Evolutionary conservation across 2,113 vertebrate species (phyloP), one percentile per base, ranked within the genome.

Genomic region (Hyperopisus bebe): DNA sequence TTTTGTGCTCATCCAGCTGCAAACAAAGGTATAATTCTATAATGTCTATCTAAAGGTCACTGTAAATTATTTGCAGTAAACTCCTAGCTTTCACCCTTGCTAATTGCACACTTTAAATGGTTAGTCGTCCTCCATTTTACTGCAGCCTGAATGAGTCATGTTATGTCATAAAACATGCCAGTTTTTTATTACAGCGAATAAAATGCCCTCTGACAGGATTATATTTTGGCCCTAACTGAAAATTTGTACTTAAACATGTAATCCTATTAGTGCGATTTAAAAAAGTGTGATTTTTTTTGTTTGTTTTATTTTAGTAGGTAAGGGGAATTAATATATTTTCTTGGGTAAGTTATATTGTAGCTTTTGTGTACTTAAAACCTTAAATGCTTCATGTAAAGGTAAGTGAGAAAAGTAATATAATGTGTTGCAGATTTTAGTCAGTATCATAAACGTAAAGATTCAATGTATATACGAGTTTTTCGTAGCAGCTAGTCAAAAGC

Each of bases 1-100:
- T 17, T 80, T 42, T 42, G 31, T 80, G 35, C 74, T 80, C 35
- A 42, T 80, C 35, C 35, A 19, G 35, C 74, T 80, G 74, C 13
- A 80, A 80, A 80, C 74, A 80, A 42, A 19, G 74, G 35, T 42
- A 80, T 80, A 19, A 19, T 27, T n/a, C 3, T 42, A 80, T 80
- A 80, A 80, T 42, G 31, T 80, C 74, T 42, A 80, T 80, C 35
- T 80, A 80, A 80, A 80, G 74, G 74, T 80, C 74, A 42, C 74
- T 19, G 31, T 35, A 15, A 80, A 80, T 80, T 39, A 42, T 80
- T 80, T 80, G 74, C 74, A 39, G 74, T 80, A 80, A 80, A 80
- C 13, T 80, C 74, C 35, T 35, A 77, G 70, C 70, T 77, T 77
- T 77, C 35, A 39, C 35, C 74, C 74, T 42, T 80, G 35, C 31